Evolutionary conservation across 2,113 vertebrate species (phyloP).

Genomic region (Aspiorhynchus laticeps): DNA sequence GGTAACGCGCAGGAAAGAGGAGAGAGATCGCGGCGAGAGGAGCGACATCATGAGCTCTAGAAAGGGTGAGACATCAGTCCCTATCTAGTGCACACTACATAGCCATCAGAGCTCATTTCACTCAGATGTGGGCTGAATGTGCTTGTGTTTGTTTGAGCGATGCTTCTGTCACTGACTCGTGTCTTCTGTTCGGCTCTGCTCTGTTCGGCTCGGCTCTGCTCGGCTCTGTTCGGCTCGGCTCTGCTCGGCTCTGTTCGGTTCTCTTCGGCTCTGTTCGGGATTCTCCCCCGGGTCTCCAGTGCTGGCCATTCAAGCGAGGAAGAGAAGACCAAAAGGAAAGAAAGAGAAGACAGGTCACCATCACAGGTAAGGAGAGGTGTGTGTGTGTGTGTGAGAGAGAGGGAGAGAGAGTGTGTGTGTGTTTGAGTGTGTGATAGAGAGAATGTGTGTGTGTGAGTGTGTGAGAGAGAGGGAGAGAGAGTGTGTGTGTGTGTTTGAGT

Average conservation of each 20-base stretch:
- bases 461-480: too few relatives aligned
- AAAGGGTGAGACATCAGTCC: constrained; percentile 78
- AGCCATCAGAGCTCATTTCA: not conserved
- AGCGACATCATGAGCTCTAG: constrained; percentile 86
- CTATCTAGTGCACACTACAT: constrained; percentile 26
- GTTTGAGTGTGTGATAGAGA: not conserved
- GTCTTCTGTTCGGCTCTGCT: constrained; percentile 54
- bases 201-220: constrained; percentile 44
- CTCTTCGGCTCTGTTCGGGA: constrained; percentile 20
- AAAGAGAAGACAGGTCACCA: constrained; percentile 78
- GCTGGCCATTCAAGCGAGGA: constrained; percentile 92
- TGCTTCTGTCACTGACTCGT: constrained; percentile 53
- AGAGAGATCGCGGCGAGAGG: constrained; percentile 63
- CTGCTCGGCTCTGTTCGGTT: too few relatives aligned
- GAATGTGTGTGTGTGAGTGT: too few relatives aligned
- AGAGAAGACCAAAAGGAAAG: constrained; percentile 89
- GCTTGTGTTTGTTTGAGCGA: not conserved
- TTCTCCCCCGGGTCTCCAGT: constrained; percentile 71
- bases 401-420: too few relatives aligned
- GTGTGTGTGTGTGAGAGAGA: not conserved
- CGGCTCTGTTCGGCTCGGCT: too few relatives aligned
- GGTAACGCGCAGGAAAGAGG: constrained; percentile 63
- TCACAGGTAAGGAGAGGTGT: constrained; percentile 74
- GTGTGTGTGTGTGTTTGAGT: too few relatives aligned
- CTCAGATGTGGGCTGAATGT: not conserved